These are phyloP conservation scores for Tinamus guttatus DNA, from an alignment of 2,113 vertebrate genomes.

Conservation along the genomic window DNA sequence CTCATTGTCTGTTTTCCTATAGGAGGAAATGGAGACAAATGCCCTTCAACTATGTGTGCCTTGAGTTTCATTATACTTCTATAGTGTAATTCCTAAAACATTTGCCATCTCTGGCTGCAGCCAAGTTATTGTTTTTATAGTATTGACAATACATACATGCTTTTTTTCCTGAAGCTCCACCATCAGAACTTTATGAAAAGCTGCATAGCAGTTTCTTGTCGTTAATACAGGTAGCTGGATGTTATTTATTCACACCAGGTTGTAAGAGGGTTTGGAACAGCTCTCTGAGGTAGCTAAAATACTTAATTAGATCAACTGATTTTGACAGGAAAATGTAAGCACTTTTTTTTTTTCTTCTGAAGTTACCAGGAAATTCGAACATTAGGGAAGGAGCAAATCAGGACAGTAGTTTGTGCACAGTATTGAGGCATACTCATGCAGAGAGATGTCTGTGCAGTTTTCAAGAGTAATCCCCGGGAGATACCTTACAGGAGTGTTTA, in stretches of 20 bases:
- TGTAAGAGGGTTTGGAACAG: background rate
- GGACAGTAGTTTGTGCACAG: background rate
- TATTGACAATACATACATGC: background rate
- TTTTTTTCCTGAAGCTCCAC: background rate
- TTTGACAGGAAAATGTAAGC: background rate
- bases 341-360: background rate
- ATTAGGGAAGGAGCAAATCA: background rate
- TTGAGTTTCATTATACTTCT: conserved; percentile 16
- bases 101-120: conserved; percentile 6
- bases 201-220: background rate
- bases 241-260: background rate
- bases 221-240: background rate
- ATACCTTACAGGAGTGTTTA: background rate
- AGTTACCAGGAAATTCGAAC: background rate
- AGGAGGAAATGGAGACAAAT: background rate
- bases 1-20: background rate
- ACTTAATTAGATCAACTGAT: background rate
- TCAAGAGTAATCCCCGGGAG: background rate
- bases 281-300: background rate
- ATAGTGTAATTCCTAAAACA: background rate
- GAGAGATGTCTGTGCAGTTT: background rate
- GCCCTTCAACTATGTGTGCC: background rate
- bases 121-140: background rate
- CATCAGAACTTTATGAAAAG: background rate
- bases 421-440: background rate